phyloP scores from a whole-genome alignment of 2,888 invertebrate species.

The Aproaerema taeniolella region DNA sequence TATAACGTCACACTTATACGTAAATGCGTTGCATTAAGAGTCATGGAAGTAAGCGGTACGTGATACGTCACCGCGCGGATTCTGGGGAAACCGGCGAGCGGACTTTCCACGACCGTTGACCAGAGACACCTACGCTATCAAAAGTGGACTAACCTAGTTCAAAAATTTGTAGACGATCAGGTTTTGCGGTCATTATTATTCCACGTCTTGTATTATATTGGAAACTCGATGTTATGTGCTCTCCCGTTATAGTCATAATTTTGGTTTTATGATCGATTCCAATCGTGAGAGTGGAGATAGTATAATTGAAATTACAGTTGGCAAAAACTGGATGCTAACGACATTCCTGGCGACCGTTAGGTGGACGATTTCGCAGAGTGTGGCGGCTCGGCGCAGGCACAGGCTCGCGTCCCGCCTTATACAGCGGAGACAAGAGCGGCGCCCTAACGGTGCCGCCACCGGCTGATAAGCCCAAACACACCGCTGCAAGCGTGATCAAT shows the following conservation, averaged over 20 bases:
- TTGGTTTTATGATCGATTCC: constrained; percentile 40
- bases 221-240: constrained; percentile 22
- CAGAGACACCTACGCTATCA: constrained; percentile 1
- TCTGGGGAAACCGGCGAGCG: background rate
- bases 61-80: constrained; percentile 42
- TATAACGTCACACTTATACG: constrained; percentile 59
- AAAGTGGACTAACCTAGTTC: constrained; percentile 1
- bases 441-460: constrained; percentile 40
- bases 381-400: constrained; percentile 25
- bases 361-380: constrained; percentile 46
- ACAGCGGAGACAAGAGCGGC: constrained; percentile 19
- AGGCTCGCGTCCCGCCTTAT: constrained; percentile 25
- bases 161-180: constrained; percentile 5
- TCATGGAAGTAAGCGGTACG: constrained; percentile 46
- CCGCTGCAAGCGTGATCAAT: constrained; percentile 34
- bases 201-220: constrained; percentile 9
- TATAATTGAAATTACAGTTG: constrained; percentile 47
- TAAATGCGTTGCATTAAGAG: constrained; percentile 55
- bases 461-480: constrained; percentile 37
- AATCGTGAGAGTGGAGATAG: constrained; percentile 42
- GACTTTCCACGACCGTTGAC: background rate
- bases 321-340: constrained; percentile 59
- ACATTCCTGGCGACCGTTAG: constrained; percentile 69
- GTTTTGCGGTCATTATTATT: constrained; percentile 16
- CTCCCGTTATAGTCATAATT: constrained; percentile 36